Conservation (phyloP, 2,888 invertebrate genomes). For the Eudemis profundana region DNA sequence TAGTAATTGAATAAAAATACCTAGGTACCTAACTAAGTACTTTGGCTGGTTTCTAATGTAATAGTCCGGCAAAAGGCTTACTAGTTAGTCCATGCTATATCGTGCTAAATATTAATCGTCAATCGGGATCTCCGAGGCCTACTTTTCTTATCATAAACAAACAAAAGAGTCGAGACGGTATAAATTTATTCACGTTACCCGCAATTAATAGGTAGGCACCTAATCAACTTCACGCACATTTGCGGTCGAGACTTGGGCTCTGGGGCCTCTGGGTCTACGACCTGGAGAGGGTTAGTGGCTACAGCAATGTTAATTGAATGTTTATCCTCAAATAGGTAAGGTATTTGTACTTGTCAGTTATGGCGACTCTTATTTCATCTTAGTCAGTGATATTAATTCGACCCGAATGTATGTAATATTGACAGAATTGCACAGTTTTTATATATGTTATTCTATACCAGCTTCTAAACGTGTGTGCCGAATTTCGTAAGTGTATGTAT, state of each 20-base stretch:
- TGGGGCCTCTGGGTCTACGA: conserved; percentile 13
- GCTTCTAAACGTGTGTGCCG: too few relatives aligned
- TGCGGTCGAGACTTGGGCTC: not conserved
- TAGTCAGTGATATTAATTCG: too few relatives aligned
- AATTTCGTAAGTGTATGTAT: too few relatives aligned
- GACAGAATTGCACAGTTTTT: too few relatives aligned
- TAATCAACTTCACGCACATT: conserved; percentile 31
- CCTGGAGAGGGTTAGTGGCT: conserved; percentile 1
- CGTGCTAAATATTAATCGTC: conserved; percentile 24
- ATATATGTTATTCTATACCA: too few relatives aligned
- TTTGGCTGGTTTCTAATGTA: too few relatives aligned
- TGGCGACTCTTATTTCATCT: too few relatives aligned
- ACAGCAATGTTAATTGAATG: not conserved
- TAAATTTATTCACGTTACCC: conserved; percentile 22
- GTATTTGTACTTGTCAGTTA: too few relatives aligned
- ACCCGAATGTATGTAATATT: too few relatives aligned
- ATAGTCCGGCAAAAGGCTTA: not conserved
- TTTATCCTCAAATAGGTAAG: not conserved
- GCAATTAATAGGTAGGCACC: conserved; percentile 39
- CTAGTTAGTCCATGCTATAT: not conserved
- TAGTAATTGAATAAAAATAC: too few relatives aligned
- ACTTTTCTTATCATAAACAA: conserved; percentile 37
- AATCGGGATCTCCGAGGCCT: conserved; percentile 27
- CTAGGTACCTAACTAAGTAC: too few relatives aligned
- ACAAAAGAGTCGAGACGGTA: conserved; percentile 26